A percentile compares a stretch with the other conserved stretches of the same genome.
Conservation (phyloP, 2,888 invertebrate genomes). For the Theretra japonica region DNA sequence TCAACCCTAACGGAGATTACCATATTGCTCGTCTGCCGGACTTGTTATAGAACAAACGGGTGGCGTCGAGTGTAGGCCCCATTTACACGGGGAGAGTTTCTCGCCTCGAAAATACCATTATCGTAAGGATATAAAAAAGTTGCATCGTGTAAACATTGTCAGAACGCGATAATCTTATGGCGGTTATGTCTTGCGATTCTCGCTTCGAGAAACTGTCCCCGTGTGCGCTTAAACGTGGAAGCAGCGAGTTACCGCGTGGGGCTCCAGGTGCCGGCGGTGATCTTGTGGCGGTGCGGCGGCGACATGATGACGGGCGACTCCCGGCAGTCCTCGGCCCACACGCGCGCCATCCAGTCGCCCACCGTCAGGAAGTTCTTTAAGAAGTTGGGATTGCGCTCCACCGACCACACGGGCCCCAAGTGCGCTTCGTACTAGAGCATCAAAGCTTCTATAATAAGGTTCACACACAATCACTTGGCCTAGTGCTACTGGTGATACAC, state of each 20-base stretch:
- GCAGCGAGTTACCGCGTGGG: slow-evolving; percentile 85
- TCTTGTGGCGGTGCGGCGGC: slow-evolving; percentile 84
- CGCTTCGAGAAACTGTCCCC: too few species aligned
- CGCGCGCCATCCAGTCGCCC: slow-evolving; percentile 96
- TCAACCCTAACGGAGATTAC: too few species aligned
- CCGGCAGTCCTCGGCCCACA: slow-evolving; percentile 97
- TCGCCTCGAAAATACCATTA: too few species aligned
- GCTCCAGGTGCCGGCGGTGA: slow-evolving; percentile 93
- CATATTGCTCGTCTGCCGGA: too few species aligned
- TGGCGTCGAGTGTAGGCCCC: not conserved
- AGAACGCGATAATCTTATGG: too few species aligned
- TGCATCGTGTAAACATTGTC: too few species aligned
- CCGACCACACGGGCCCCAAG: slow-evolving; percentile 92
- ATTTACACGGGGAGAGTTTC: too few species aligned
- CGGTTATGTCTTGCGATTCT: too few species aligned
- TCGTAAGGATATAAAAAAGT: too few species aligned
- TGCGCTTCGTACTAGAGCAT: slow-evolving; percentile 85
- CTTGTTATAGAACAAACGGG: not conserved
- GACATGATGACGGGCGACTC: slow-evolving; percentile 97
- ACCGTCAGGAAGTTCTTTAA: slow-evolving; percentile 97
- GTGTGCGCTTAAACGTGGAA: too few species aligned
- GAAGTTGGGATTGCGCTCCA: slow-evolving; percentile 96
- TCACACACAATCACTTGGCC: too few species aligned
- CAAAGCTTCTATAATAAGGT: not conserved
- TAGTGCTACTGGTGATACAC: too few species aligned